phyloP scores from a whole-genome alignment of 2,888 invertebrate species.

The Hemicrepidius hirtus region DNA sequence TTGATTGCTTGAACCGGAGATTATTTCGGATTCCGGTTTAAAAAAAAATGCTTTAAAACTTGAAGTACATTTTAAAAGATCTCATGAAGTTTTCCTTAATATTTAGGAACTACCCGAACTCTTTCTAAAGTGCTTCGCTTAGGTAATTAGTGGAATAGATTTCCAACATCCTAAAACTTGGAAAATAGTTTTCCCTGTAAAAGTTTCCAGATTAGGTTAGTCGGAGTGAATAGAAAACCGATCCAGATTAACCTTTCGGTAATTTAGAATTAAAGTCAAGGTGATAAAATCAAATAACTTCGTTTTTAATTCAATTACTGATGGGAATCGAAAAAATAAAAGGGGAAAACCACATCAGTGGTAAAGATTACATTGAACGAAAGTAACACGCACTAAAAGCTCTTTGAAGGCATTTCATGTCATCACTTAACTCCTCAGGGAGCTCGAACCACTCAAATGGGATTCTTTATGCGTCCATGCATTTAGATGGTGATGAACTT shows the following conservation, averaged over 20 bases:
- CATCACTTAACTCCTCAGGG: slow-evolving; percentile 19
- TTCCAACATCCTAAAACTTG: not conserved
- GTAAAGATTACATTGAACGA: slow-evolving; percentile 8
- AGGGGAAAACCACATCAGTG: slow-evolving; percentile 15
- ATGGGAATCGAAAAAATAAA: slow-evolving; percentile 5
- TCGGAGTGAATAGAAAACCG: not conserved
- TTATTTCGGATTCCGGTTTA: not conserved
- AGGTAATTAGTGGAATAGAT: slow-evolving; percentile 1
- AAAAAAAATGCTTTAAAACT: not conserved
- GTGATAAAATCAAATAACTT: not conserved
- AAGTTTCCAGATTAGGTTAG: not conserved
- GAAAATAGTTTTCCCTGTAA: not conserved
- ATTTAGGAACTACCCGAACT: not conserved
- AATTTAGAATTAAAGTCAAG: not conserved
- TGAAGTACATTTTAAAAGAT: not conserved
- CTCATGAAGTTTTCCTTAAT: not conserved
- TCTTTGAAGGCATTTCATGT: slow-evolving; percentile 13
- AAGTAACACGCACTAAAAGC: slow-evolving; percentile 27
- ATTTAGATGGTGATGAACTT: slow-evolving; percentile 24
- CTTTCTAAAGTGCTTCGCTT: not conserved
- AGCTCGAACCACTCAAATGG: slow-evolving; percentile 19
- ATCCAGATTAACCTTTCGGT: not conserved
- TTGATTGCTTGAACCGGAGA: no score
- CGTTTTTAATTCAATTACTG: not conserved
- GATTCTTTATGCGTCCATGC: slow-evolving; percentile 19